Evolutionary conservation across 1,140 invertebrate species (phyloP).

Genomic region (Bursaphelenchus mucronatus): DNA sequence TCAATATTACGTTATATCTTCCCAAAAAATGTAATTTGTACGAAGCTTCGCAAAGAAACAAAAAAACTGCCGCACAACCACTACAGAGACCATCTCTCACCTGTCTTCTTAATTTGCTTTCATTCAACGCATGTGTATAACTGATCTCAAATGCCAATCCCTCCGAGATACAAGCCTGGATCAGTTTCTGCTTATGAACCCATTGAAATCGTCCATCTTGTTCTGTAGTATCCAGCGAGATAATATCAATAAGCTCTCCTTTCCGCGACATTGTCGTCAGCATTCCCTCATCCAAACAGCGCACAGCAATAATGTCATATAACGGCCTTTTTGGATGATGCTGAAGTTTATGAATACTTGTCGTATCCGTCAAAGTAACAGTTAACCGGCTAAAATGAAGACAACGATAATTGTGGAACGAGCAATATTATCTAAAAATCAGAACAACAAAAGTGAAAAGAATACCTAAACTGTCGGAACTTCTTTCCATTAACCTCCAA

Average conservation of each 20-base stretch:
- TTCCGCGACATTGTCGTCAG: constrained; percentile 51
- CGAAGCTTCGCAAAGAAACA: constrained; percentile 7
- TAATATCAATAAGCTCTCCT: constrained; percentile 40
- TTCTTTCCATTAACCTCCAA: constrained; percentile 44
- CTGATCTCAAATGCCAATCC: constrained; percentile 39
- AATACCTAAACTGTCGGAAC: constrained; percentile 57
- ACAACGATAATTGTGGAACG: background rate
- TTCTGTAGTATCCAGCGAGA: constrained; percentile 25
- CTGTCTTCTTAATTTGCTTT: constrained; percentile 29
- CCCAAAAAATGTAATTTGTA: constrained; percentile 18
- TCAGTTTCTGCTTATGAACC: constrained; percentile 44
- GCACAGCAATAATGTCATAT: constrained; percentile 56
- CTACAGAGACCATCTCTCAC: constrained; percentile 18
- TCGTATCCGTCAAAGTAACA: constrained; percentile 47
- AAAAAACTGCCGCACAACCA: background rate
- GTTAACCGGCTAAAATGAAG: constrained; percentile 49
- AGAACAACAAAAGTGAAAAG: constrained; percentile 4
- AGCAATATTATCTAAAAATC: background rate
- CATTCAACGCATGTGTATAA: constrained; percentile 30
- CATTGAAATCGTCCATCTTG: constrained; percentile 27
- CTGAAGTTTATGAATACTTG: constrained; percentile 42
- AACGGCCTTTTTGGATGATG: constrained; percentile 48
- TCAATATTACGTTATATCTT: constrained; percentile 15
- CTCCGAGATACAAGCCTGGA: constrained; percentile 31
- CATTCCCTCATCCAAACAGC: constrained; percentile 47